Base-by-base conservation (phyloP, 2,888 invertebrate species). In the Plebejus anna region DNA sequence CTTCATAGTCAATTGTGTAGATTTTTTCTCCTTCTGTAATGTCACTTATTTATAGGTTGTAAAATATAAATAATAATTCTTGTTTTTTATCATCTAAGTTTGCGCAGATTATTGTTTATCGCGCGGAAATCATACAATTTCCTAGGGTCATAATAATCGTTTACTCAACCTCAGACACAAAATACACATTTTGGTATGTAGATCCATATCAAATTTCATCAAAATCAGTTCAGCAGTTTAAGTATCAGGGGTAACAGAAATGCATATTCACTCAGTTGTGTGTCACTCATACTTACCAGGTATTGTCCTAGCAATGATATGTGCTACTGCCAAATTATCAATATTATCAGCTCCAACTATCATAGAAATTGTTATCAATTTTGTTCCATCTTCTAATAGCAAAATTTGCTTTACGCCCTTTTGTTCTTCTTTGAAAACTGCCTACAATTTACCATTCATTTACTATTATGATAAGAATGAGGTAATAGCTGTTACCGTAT, bases 1-100 rank as follows among this genome's bases (percentile, higher is more conserved):
- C 95, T 5, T 97, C 96, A 85, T 96, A 98, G 75, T 98, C 98
- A 81, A 97, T 96, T 22, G 96, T 96, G 88, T 97, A 99, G 70
- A 97, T 94, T 80, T 95, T 95, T 75, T 95, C 95, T 0, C 98
- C 98, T 82, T 96, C 97, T 95, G 90, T 82, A 82, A 94, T 16
- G 55, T 16, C 55, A 16, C 55, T 55, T 9, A 47, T 47, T 47
- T 47, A 47, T 47, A 0, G 0, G 9, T 47, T 11, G 47, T 47
- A 47, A 47, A 47, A 47, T 47, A 11, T 11, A 47, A 42, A 42
- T 2, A 47, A 47, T 47, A 2, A 9, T 11, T 9, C 11, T 47
- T 47, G 9, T 47, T 47, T 47, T 47, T 7, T 55, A 16, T 0
- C 55, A 4, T 55, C 51, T 51, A 51, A 13, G 55, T 13, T 55